Percentiles rank a stretch among this genome's conserved stretches.
Evolutionary conservation across 2,888 invertebrate genomes (phyloP).

Genomic region (Diadromus collaris): DNA sequence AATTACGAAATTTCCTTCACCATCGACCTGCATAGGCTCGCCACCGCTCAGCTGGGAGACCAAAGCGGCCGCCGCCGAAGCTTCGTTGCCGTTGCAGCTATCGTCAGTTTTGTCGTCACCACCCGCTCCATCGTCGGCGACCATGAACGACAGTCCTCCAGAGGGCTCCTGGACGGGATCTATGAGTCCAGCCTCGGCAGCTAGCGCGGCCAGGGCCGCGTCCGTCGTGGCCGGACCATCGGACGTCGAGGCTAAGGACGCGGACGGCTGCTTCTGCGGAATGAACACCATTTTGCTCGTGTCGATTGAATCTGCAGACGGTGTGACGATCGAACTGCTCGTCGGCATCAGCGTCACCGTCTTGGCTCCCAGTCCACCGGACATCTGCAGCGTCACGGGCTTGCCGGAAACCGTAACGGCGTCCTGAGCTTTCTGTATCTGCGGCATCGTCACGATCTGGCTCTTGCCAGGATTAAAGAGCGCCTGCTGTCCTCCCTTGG

Average conservation of each 20-base stretch:
- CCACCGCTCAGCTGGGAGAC: constrained; percentile 73
- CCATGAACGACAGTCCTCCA: constrained; percentile 77
- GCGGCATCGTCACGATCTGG: constrained; percentile 78
- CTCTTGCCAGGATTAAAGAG: constrained; percentile 76
- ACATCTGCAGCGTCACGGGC: constrained; percentile 87
- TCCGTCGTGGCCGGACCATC: constrained; percentile 84
- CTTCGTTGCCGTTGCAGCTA: constrained; percentile 78
- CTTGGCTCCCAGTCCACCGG: constrained; percentile 83
- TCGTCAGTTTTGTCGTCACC: constrained; percentile 76
- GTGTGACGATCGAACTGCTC: constrained; percentile 76
- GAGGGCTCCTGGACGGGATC: constrained; percentile 80
- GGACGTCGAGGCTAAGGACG: constrained; percentile 82
- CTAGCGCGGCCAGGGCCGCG: constrained; percentile 84
- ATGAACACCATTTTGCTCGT: constrained; percentile 78
- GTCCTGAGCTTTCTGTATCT: constrained; percentile 80
- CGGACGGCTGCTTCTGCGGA: constrained; percentile 82
- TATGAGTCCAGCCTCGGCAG: constrained; percentile 84
- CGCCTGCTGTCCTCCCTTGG: constrained; percentile 80
- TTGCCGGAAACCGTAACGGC: constrained; percentile 87
- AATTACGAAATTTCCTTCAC: constrained; percentile 77
- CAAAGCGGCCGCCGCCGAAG: constrained; percentile 70
- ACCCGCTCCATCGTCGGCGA: constrained; percentile 73
- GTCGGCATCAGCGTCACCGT: constrained; percentile 84
- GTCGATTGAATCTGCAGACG: constrained; percentile 72
- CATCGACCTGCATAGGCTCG: constrained; percentile 78